Evolutionary conservation across 2,888 invertebrate genomes (phyloP), one percentile per base, ranked within the genome.

Genomic region (Pheosia gnoma): DNA sequence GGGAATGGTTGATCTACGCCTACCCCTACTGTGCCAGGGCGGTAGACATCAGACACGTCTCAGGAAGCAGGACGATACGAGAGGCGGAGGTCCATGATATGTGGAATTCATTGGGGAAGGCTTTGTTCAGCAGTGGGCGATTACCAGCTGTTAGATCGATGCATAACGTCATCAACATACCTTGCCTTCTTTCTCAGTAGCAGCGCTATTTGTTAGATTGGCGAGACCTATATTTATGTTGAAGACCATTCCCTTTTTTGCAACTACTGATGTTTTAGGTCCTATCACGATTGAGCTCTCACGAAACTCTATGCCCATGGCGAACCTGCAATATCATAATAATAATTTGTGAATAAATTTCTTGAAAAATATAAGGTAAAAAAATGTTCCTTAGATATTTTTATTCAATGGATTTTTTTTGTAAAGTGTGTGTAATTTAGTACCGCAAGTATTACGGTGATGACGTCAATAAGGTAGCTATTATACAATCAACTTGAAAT

Each of bases 281-380:
- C 97, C 97, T 80, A 99, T 97, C 0, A 98, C 94, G 61, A 99
- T 94, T 0, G 98, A 97, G 75, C 97, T 97, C 88, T 99, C 99
- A 61, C 99, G 96, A 86, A 99, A 99, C 86, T 99, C 99, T 76
- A 99, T 98, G 7, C 99, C 99, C 96, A 98, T 99, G 0, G 96
- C 98, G 93, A 99, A 99, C 5, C 96, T 96, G 80, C 51, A 87
- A 83, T 59, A 9, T 36, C 4, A 62, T 8, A 43, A 43, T 8
- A 43, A 43, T 25, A 25, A 25, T 25, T 25, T 25, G 2, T 25
- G 25, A 25, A 25, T 25, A 25, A 25, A 25, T 25, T 2, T 25
- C 25, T 25, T 25, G 25, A 25, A 25, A 25, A 25, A 25, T 25
- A 1, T 25, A 2, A 25, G 2, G 25, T 0, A 2, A 25, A 25